phyloP scores from a whole-genome alignment of 2,797 vertebrate species.

The Pipistrellus pygmaeus region DNA sequence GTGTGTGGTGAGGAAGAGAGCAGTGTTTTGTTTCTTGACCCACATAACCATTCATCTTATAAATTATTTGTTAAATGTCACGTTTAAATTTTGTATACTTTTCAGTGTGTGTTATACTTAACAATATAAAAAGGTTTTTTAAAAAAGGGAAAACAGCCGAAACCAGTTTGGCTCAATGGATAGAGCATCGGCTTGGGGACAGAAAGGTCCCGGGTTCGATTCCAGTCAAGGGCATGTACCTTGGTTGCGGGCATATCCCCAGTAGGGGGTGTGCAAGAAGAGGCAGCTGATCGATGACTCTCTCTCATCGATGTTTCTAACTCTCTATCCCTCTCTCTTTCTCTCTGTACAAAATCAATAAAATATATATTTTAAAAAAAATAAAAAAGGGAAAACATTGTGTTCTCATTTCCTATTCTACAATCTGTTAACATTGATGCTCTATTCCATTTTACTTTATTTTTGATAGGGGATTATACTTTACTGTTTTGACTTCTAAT shows the following conservation, averaged over 20 bases:
- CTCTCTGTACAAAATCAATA: too few relatives aligned
- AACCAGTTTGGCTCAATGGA: too few relatives aligned
- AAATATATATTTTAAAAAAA: too few relatives aligned
- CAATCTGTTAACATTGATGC: background rate
- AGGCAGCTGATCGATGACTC: too few relatives aligned
- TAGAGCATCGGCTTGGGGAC: too few relatives aligned
- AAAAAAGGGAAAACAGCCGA: background rate
- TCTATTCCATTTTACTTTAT: background rate
- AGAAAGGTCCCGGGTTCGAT: too few relatives aligned
- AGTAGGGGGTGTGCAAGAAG: too few relatives aligned
- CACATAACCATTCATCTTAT: background rate
- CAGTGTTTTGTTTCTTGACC: background rate
- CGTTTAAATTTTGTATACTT: background rate
- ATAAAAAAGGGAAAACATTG: background rate
- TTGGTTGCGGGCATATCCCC: too few relatives aligned
- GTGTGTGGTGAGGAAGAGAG: background rate
- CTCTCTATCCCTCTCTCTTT: too few relatives aligned
- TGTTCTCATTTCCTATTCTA: background rate
- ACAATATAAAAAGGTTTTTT: background rate
- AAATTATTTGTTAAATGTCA: background rate
- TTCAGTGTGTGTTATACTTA: background rate
- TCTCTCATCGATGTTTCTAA: too few relatives aligned
- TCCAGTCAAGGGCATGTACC: too few relatives aligned
- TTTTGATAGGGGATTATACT: background rate
- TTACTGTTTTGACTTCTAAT: constrained; percentile 33